These are phyloP conservation scores for Acrobasis suavella DNA, from an alignment of 2,888 invertebrate genomes.

Conservation along the genomic window DNA sequence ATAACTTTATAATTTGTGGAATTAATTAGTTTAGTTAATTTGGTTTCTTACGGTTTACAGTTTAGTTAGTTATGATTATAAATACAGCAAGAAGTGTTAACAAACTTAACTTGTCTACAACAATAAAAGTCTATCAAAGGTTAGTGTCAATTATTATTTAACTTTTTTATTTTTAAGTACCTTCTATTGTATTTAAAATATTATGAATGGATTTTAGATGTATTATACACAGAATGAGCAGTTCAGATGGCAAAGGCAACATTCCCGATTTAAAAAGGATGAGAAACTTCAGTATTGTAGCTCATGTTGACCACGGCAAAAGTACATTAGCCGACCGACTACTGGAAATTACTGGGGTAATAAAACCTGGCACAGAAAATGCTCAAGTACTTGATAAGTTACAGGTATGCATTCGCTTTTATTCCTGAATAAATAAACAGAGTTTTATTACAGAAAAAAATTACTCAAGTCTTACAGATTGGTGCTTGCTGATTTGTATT, in stretches of 20 bases:
- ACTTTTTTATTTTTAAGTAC: neutral
- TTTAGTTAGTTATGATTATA: constrained; percentile 12
- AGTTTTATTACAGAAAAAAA: too few species aligned
- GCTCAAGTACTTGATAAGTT: constrained; percentile 89
- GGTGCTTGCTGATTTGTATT: too few species aligned
- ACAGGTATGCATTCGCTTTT: constrained; percentile 69
- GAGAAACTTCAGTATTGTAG: constrained; percentile 97
- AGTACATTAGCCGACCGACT: constrained; percentile 97
- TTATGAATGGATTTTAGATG: constrained; percentile 37
- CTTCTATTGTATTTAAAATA: constrained; percentile 43
- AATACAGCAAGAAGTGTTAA: constrained; percentile 12
- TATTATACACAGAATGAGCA: constrained; percentile 45
- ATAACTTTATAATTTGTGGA: too few species aligned
- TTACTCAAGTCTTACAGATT: too few species aligned
- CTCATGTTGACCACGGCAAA: constrained; percentile 99
- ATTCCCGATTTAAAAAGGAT: constrained; percentile 76
- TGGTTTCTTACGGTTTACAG: neutral
- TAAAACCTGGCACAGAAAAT: constrained; percentile 84
- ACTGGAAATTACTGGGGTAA: constrained; percentile 94
- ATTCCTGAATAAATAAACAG: neutral
- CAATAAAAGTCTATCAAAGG: constrained; percentile 33
- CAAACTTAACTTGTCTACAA: neutral
- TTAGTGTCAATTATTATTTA: constrained; percentile 8
- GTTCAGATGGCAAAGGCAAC: constrained; percentile 43
- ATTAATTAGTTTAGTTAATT: neutral